These are phyloP conservation scores for Aspidiotus rigidus DNA, from an alignment of 2,888 invertebrate species.

Conservation along the genomic window DNA sequence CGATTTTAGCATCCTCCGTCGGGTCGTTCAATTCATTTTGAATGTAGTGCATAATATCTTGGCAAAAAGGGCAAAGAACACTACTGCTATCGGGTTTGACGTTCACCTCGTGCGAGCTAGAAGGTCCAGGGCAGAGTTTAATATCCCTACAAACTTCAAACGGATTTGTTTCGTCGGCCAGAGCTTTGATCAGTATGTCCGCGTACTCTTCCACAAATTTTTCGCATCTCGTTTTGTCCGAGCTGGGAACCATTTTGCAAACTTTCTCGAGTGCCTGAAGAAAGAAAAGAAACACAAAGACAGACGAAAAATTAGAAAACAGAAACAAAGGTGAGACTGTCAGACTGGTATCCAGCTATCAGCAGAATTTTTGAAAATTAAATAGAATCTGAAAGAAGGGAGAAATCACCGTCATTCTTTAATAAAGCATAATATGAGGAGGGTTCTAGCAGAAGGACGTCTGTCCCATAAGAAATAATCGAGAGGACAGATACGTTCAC, in stretches of 20 bases:
- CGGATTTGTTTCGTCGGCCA: slow-evolving; percentile 71
- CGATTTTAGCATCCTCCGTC: slow-evolving; percentile 50
- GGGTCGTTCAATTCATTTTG: slow-evolving; percentile 49
- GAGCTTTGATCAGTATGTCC: slow-evolving; percentile 64
- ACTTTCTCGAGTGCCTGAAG: slow-evolving; percentile 51
- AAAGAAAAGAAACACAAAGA: no score
- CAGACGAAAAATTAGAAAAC: no score
- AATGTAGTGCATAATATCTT: slow-evolving; percentile 69
- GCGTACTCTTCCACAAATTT: slow-evolving; percentile 71
- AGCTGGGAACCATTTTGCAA: slow-evolving; percentile 57
- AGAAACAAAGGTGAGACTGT: no score
- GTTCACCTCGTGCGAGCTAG: background rate
- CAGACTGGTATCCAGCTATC: no score
- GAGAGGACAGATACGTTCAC: no score
- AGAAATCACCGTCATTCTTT: no score
- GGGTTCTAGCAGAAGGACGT: no score
- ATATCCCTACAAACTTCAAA: slow-evolving; percentile 70
- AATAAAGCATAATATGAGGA: no score
- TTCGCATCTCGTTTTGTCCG: slow-evolving; percentile 56
- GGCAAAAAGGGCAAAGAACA: slow-evolving; percentile 61
- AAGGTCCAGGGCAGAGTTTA: slow-evolving; percentile 56
- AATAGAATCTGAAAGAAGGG: no score
- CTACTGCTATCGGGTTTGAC: background rate
- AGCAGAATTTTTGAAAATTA: no score
- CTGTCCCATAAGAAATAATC: no score